Evolutionary conservation across 1,140 invertebrate genomes (phyloP).

Genomic region (Mylabris phalerata): DNA sequence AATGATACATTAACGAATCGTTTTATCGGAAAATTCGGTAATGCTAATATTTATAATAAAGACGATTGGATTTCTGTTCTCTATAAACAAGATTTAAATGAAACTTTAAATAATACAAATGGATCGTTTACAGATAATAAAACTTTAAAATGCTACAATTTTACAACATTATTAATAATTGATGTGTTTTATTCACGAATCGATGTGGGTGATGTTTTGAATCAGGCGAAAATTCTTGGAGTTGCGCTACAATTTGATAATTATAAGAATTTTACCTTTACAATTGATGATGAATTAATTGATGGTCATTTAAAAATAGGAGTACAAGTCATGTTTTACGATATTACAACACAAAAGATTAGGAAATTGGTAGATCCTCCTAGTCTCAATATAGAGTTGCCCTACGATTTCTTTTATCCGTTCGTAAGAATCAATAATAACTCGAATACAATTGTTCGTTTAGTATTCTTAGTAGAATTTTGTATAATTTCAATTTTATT

Average conservation of each 20-base stretch:
- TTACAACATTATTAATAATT: conserved; percentile 28
- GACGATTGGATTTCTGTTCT: conserved; percentile 52
- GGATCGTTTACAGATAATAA: conserved; percentile 43
- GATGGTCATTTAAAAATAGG: conserved; percentile 7
- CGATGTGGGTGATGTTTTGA: conserved; percentile 22
- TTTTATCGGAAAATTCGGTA: conserved; percentile 54
- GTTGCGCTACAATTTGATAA: conserved; percentile 23
- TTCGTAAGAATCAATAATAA: conserved; percentile 34
- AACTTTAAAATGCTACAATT: conserved; percentile 20
- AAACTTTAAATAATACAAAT: conserved; percentile 39
- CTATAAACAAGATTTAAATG: conserved; percentile 38
- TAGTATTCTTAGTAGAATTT: too few relatives aligned
- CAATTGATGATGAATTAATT: conserved; percentile 8
- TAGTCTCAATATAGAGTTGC: conserved; percentile 34
- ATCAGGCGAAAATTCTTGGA: conserved; percentile 36
- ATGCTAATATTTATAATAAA: conserved; percentile 42
- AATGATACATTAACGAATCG: conserved; percentile 37
- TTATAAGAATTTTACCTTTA: conserved; percentile 17
- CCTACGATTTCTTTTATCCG: conserved; percentile 42
- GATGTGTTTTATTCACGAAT: conserved; percentile 35
- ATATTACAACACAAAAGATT: conserved; percentile 31
- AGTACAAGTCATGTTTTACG: conserved; percentile 31
- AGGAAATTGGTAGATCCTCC: conserved; percentile 32
- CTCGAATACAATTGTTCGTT: background rate
- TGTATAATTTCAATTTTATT: too few relatives aligned